A percentile compares a stretch with the other conserved stretches of the same genome.
Evolutionary conservation across 2,113 vertebrate genomes (phyloP).

Genomic region (Chaetura pelagica): DNA sequence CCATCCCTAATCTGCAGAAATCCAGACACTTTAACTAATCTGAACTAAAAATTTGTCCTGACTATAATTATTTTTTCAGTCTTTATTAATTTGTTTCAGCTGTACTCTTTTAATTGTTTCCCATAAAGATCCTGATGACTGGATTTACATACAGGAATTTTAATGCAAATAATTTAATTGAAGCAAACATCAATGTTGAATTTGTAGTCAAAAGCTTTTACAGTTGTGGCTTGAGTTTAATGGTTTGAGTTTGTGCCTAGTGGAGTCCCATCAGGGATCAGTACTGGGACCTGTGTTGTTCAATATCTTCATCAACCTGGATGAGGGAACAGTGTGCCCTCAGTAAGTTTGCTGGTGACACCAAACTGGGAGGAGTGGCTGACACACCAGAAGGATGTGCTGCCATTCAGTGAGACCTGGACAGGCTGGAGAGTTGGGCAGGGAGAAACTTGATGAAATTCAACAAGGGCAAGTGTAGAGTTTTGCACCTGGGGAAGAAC

Average conservation of each 20-base stretch:
- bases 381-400: no score
- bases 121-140: neutral
- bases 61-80: neutral
- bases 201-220: neutral
- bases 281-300: no score
- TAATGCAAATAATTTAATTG: neutral
- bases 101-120: neutral
- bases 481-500: no score
- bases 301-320: no score
- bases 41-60: neutral
- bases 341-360: no score
- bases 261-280: no score
- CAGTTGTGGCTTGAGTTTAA: neutral
- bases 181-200: neutral
- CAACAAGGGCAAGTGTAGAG: no score
- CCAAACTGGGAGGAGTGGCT: no score
- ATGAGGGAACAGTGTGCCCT: no score
- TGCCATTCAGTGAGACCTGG: no score
- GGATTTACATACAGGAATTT: neutral
- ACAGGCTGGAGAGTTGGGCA: no score
- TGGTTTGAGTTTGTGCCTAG: neutral
- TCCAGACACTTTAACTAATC: neutral
- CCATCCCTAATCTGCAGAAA: neutral
- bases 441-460: no score
- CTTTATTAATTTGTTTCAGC: neutral